Evolutionary conservation across 2,113 vertebrate species (phyloP).

Genomic region (Larimichthys crocea): DNA sequence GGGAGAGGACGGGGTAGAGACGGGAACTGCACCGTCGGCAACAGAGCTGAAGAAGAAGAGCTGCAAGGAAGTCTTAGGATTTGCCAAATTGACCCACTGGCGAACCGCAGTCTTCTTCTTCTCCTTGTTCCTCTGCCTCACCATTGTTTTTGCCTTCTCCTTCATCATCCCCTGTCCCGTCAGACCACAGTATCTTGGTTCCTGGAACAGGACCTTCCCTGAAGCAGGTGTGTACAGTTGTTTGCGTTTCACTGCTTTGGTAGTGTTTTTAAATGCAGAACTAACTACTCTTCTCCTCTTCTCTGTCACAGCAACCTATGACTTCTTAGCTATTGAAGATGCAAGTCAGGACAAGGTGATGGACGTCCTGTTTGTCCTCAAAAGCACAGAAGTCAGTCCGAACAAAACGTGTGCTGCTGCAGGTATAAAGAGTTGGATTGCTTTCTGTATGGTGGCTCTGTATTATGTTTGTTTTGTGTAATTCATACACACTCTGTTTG

Average conservation of each 20-base stretch:
- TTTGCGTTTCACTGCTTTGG: neutral
- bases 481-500: conserved; percentile 1
- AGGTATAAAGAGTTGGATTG: conserved; percentile 77
- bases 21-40: conserved; percentile 47
- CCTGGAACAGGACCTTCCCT: conserved; percentile 84
- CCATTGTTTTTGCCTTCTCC: conserved; percentile 92
- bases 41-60: conserved; percentile 62
- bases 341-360: conserved; percentile 87
- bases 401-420: conserved; percentile 84
- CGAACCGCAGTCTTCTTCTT: conserved; percentile 90
- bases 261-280: neutral
- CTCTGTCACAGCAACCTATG: conserved; percentile 84
- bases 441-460: neutral
- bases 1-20: conserved; percentile 78
- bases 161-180: conserved; percentile 95
- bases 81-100: conserved; percentile 86
- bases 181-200: conserved; percentile 82
- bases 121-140: conserved; percentile 89
- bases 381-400: conserved; percentile 63
- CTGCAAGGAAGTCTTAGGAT: conserved; percentile 62
- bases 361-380: conserved; percentile 90
- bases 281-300: neutral
- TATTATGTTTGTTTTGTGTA: neutral
- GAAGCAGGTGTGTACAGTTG: conserved; percentile 81
- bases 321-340: conserved; percentile 86